Percentiles rank a stretch among this genome's conserved stretches.
Conservation (phyloP, 2,797 vertebrate genomes). For the Poliocrania exsul region DNA sequence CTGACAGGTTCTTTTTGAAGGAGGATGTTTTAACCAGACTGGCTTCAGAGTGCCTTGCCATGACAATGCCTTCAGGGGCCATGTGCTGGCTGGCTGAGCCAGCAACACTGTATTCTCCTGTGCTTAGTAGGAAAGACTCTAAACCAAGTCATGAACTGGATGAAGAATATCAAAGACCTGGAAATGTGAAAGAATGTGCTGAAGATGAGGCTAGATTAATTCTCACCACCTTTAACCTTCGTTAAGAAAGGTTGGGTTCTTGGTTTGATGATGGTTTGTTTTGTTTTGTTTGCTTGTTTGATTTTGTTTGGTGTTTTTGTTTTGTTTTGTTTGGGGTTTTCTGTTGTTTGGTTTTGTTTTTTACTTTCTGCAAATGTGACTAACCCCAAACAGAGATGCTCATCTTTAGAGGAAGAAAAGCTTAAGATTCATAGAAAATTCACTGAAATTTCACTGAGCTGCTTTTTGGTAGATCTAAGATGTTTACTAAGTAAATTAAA, state of each 20-base stretch:
- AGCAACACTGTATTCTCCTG: not conserved
- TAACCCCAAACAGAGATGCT: not conserved
- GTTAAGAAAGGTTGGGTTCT: not conserved
- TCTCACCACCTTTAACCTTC: not conserved
- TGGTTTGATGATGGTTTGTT: not conserved
- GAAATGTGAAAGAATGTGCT: not conserved
- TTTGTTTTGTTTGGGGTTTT: not conserved
- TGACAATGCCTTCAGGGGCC: not conserved
- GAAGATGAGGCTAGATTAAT: not conserved
- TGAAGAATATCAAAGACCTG: not conserved
- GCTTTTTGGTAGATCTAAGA: not conserved
- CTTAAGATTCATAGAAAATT: not conserved
- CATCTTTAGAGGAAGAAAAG: not conserved
- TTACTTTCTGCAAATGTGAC: not conserved
- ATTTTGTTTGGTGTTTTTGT: not conserved
- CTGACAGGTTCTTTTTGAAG: not conserved
- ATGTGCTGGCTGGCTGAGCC: not conserved
- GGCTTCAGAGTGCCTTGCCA: not conserved
- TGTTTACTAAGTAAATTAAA: not conserved
- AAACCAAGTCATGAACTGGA: rapidly evolving
- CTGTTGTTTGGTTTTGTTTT: not conserved
- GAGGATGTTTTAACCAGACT: not conserved
- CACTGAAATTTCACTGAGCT: not conserved
- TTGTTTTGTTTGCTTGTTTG: not conserved
- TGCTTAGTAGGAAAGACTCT: not conserved